These are phyloP conservation scores for Lutjanus erythropterus DNA, from an alignment of 2,113 vertebrate species.

Conservation along the genomic window DNA sequence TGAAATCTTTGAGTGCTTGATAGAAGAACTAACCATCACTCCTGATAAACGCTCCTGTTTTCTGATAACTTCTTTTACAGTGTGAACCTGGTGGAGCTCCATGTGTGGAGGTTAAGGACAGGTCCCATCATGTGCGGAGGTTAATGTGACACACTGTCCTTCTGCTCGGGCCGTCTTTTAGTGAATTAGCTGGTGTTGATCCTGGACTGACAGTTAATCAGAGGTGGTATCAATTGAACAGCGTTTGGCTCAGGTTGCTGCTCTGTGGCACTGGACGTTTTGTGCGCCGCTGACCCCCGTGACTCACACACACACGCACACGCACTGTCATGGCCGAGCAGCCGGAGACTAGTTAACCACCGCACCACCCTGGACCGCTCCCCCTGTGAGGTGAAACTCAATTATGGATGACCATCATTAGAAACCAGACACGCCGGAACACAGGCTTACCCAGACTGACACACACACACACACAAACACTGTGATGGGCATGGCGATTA, in stretches of 20 bases:
- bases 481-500: slow-evolving; percentile 60
- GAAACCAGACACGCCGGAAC: slow-evolving; percentile 83
- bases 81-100: not conserved
- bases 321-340: slow-evolving; percentile 18
- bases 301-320: slow-evolving; percentile 38
- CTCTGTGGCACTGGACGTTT: slow-evolving; percentile 70
- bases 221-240: slow-evolving; percentile 80
- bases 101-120: not conserved
- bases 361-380: slow-evolving; percentile 63
- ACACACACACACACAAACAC: slow-evolving; percentile 61
- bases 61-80: not conserved
- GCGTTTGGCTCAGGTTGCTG: slow-evolving; percentile 63
- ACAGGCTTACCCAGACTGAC: slow-evolving; percentile 57
- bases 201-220: slow-evolving; percentile 76
- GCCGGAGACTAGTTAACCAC: slow-evolving; percentile 45
- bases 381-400: slow-evolving; percentile 72
- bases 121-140: slow-evolving; percentile 5
- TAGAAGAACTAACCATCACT: not conserved
- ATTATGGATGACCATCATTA: slow-evolving; percentile 83
- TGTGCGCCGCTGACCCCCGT: slow-evolving; percentile 74
- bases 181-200: slow-evolving; percentile 75
- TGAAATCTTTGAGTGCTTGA: too few species aligned
- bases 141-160: slow-evolving; percentile 38
- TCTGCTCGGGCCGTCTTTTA: slow-evolving; percentile 46
- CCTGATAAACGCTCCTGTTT: not conserved